These are phyloP conservation scores for Leptothorax acervorum DNA, from an alignment of 2,888 invertebrate genomes.

Conservation along the genomic window DNA sequence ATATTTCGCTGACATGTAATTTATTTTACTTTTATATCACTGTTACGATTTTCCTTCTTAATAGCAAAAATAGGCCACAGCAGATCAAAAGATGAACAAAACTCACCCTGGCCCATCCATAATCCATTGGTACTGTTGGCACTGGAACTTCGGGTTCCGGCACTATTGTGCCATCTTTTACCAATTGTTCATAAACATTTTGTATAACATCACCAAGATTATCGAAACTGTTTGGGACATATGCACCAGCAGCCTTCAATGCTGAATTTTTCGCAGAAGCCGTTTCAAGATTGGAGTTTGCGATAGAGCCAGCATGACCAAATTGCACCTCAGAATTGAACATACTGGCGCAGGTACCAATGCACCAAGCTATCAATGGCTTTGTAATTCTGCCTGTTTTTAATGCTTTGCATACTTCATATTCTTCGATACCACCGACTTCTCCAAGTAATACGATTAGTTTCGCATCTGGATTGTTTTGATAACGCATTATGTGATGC, in stretches of 20 bases:
- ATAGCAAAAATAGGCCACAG: conserved; percentile 3
- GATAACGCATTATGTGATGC: conserved; percentile 97
- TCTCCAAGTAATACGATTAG: conserved; percentile 98
- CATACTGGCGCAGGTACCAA: conserved; percentile 94
- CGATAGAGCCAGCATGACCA: conserved; percentile 99
- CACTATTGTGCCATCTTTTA: conserved; percentile 93
- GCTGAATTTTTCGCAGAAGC: conserved; percentile 97
- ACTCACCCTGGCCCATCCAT: conserved; percentile 96
- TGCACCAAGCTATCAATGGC: conserved; percentile 99
- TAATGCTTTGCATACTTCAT: conserved; percentile 96
- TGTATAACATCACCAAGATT: conserved; percentile 93
- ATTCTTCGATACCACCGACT: conserved; percentile 99
- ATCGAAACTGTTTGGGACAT: conserved; percentile 97
- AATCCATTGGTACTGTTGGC: conserved; percentile 99
- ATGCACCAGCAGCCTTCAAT: conserved; percentile 93
- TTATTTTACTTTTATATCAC: background rate
- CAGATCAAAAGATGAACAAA: conserved; percentile 11
- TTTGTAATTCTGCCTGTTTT: conserved; percentile 93
- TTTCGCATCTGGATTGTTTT: conserved; percentile 93
- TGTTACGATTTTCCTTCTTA: background rate
- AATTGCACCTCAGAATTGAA: conserved; percentile 94
- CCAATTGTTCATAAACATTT: conserved; percentile 91
- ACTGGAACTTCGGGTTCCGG: conserved; percentile 97
- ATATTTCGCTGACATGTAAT: background rate
- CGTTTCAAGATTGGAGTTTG: conserved; percentile 97